A percentile compares a stretch with the other conserved stretches of the same genome.
Evolutionary conservation across 2,888 invertebrate species (phyloP).

Genomic region (Pimpla rufipes): DNA sequence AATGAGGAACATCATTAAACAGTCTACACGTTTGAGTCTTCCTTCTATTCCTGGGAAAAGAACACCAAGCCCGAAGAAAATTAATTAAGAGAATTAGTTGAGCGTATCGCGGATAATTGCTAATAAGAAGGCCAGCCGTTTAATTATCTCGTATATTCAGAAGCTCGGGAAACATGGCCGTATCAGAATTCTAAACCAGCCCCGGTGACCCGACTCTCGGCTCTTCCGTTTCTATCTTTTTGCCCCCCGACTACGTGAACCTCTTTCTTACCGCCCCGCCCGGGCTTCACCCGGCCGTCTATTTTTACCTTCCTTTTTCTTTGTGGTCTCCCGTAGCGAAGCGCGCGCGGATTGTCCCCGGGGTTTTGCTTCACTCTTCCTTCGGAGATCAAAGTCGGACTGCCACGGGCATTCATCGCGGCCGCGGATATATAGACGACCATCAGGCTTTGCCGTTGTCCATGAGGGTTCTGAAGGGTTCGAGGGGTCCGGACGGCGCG

Average conservation of each 20-base stretch:
- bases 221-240: background rate
- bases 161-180: background rate
- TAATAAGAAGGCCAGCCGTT: background rate
- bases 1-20: too few species aligned
- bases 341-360: background rate
- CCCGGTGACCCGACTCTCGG: background rate
- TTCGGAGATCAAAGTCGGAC: conserved; percentile 58
- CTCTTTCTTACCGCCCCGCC: background rate
- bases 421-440: conserved; percentile 7
- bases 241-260: background rate
- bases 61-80: too few species aligned
- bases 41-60: too few species aligned
- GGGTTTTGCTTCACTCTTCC: conserved; percentile 33
- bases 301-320: conserved; percentile 20
- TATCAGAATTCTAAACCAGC: background rate
- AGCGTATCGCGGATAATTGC: background rate
- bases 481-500: conserved; percentile 6
- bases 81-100: background rate
- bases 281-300: background rate
- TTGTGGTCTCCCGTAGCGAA: conserved; percentile 9
- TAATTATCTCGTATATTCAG: background rate
- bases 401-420: background rate
- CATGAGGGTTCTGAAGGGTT: background rate
- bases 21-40: too few species aligned
- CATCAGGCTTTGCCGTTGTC: background rate